These are phyloP conservation scores for Nebria salina DNA, from an alignment of 2,888 invertebrate genomes.

Conservation along the genomic window DNA sequence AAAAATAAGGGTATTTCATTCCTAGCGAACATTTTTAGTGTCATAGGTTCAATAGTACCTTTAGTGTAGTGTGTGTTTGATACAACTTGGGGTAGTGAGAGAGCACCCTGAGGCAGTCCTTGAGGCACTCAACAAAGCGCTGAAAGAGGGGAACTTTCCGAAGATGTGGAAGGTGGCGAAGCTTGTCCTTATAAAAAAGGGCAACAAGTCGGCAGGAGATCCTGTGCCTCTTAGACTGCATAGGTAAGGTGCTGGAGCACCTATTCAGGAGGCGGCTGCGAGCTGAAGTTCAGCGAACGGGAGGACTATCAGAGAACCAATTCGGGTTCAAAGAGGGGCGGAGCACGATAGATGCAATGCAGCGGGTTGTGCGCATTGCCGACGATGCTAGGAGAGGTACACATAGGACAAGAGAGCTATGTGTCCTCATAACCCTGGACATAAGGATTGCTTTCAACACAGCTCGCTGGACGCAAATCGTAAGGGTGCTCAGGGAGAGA, in stretches of 20 bases:
- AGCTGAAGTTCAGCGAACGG: constrained; percentile 14
- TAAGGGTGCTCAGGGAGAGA: constrained; percentile 15
- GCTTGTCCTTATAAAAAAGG: constrained; percentile 38
- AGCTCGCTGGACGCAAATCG: constrained; percentile 18
- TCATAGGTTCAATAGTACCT: too few relatives aligned
- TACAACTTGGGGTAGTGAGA: background rate
- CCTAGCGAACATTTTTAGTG: too few relatives aligned
- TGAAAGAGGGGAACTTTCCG: constrained; percentile 5
- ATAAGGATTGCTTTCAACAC: constrained; percentile 32
- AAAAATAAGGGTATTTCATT: too few relatives aligned
- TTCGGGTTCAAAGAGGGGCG: constrained; percentile 28
- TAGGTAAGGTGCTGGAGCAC: constrained; percentile 23
- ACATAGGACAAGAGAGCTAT: constrained; percentile 4
- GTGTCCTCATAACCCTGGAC: constrained; percentile 25
- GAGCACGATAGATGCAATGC: constrained; percentile 29
- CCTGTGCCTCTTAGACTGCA: constrained; percentile 32
- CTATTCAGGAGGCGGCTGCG: constrained; percentile 14
- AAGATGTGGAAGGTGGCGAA: constrained; percentile 33
- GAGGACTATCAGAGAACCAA: constrained; percentile 23
- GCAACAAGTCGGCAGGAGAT: background rate
- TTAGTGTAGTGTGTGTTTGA: too few relatives aligned
- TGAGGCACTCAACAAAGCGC: constrained; percentile 13
- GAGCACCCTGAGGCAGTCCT: constrained; percentile 6
- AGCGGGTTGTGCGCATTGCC: background rate
- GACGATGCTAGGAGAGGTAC: background rate